Conservation (phyloP, 2,113 vertebrate species). For the Pelecanus crispus region DNA sequence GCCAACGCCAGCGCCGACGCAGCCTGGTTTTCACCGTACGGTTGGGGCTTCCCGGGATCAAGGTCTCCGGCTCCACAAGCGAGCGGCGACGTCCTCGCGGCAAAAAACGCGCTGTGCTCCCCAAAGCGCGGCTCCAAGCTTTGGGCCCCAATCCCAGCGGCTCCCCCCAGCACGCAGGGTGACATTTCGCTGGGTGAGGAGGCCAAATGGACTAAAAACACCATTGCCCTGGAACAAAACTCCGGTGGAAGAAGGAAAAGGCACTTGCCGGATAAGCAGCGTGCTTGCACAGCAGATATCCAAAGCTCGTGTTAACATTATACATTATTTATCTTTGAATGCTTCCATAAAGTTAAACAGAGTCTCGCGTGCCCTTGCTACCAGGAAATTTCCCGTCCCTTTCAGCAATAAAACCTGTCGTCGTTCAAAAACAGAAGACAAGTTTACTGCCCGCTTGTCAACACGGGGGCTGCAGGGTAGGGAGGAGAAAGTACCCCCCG, state of each 20-base stretch:
- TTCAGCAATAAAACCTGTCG: not conserved
- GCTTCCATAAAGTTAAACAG: not conserved
- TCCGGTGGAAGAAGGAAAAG: not conserved
- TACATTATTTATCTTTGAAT: not conserved
- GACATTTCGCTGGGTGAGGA: not conserved
- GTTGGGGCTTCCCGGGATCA: not conserved
- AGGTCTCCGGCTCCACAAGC: rapidly evolving
- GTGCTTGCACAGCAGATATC: not conserved
- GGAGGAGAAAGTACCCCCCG: not conserved
- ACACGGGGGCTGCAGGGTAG: not conserved
- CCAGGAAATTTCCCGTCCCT: not conserved
- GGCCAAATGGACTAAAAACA: not conserved
- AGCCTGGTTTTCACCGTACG: rapidly evolving
- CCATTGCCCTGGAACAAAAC: not conserved
- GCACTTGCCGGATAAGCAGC: not conserved
- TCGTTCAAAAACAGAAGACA: not conserved
- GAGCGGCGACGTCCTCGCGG: not conserved
- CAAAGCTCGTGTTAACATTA: rapidly evolving
- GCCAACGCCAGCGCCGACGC: not conserved
- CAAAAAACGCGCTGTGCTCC: not conserved
- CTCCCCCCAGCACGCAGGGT: not conserved
- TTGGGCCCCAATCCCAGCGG: rapidly evolving
- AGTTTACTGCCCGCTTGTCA: not conserved
- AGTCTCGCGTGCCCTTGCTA: not conserved
- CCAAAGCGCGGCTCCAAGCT: rapidly evolving